These are phyloP conservation scores for Amitus sp. DNA, from an alignment of 2,888 invertebrate species.

Conservation along the genomic window DNA sequence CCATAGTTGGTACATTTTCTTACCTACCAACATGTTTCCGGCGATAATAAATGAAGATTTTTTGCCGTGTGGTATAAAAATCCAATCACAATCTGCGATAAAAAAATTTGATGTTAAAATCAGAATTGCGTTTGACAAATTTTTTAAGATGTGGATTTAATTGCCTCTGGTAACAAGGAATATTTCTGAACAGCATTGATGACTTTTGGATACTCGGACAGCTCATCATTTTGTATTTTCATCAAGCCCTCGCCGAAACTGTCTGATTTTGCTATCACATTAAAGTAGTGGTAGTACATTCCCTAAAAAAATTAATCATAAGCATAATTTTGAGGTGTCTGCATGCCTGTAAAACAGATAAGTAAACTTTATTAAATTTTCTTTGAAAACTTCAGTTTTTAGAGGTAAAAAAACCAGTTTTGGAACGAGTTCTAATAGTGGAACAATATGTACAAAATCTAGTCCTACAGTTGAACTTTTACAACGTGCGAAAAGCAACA, in stretches of 20 bases:
- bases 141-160: neutral
- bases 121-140: neutral
- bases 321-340: too few relatives aligned
- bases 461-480: too few relatives aligned
- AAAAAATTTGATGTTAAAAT: neutral
- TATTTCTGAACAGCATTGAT: constrained; percentile 86
- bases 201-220: constrained; percentile 83
- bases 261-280: constrained; percentile 78
- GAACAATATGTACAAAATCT: too few relatives aligned
- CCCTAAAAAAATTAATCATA: constrained; percentile 71
- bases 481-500: too few relatives aligned
- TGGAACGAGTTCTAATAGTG: too few relatives aligned
- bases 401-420: too few relatives aligned
- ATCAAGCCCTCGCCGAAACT: constrained; percentile 73
- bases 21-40: constrained; percentile 65
- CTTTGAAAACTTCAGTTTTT: too few relatives aligned
- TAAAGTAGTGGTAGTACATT: constrained; percentile 89
- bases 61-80: constrained; percentile 68
- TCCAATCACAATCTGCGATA: constrained; percentile 64
- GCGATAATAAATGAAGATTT: constrained; percentile 49
- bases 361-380: too few relatives aligned
- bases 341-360: too few relatives aligned
- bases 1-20: neutral
- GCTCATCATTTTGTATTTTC: constrained; percentile 75
- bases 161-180: constrained; percentile 86